These are phyloP conservation scores for Lepeophtheirus nordmannii DNA, from an alignment of 2,888 invertebrate species.

Conservation along the genomic window DNA sequence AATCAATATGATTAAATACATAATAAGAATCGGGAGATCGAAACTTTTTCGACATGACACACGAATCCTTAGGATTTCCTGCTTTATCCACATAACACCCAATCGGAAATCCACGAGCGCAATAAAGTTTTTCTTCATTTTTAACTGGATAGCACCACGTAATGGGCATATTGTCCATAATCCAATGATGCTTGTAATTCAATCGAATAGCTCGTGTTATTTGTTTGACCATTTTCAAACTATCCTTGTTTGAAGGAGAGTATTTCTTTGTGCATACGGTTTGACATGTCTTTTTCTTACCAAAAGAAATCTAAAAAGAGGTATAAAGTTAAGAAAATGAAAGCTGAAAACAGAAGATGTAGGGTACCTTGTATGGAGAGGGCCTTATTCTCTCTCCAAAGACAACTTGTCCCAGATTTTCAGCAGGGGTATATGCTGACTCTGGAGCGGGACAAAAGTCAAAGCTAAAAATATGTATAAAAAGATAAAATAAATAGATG, in stretches of 20 bases:
- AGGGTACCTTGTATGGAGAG: constrained; percentile 65
- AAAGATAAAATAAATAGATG: background rate
- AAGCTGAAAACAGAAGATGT: constrained; percentile 14
- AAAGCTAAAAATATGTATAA: constrained; percentile 45
- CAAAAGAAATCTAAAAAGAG: constrained; percentile 48
- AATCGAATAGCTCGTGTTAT: constrained; percentile 79
- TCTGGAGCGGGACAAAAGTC: constrained; percentile 63
- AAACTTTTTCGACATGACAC: constrained; percentile 28
- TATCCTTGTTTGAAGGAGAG: constrained; percentile 45
- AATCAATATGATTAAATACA: constrained; percentile 88
- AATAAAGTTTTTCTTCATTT: constrained; percentile 52
- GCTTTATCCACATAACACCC: constrained; percentile 67
- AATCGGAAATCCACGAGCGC: constrained; percentile 93
- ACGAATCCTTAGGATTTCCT: constrained; percentile 34
- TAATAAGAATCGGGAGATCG: constrained; percentile 55
- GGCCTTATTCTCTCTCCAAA: constrained; percentile 96
- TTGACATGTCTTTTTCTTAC: constrained; percentile 40
- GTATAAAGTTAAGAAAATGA: constrained; percentile 24
- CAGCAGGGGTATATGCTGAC: constrained; percentile 67
- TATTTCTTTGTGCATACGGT: constrained; percentile 50
- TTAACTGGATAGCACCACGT: constrained; percentile 46
- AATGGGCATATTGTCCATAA: constrained; percentile 93
- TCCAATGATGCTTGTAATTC: constrained; percentile 98
- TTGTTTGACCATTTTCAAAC: constrained; percentile 55
- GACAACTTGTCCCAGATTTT: constrained; percentile 95